Evolutionary conservation across 2,113 vertebrate species (phyloP), one percentile per base, ranked within the genome.

Genomic region (Zingel zingel): DNA sequence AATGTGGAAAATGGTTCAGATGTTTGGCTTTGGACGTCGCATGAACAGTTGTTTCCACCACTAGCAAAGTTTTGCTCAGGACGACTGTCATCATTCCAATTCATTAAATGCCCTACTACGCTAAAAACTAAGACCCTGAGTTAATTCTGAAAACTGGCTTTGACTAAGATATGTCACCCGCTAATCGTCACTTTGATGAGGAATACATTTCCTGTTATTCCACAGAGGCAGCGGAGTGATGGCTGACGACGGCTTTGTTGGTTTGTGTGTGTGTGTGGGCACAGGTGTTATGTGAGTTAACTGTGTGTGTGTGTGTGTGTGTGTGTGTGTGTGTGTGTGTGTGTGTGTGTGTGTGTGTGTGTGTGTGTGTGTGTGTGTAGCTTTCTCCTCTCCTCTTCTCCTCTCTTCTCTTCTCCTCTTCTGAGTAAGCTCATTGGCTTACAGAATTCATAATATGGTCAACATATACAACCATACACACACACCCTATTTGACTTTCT

Each of bases 341-440:
- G 6, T 62, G 51, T 0, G 67, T 74, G 7, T 72, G 53, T 66
- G 62, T 36, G 58, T 57, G 59, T 57, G 30, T 36, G 14, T 78
- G 58, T 79, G 48, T 64, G 51, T 57, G 58, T 82, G 30, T 68
- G n/a, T 56, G 66, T 43, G 10, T 43, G 10, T 43, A 43, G 10
- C 10, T 27, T 27, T 27, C 27, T 27, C 23, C n/a, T 81, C 70
- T 16, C 59, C 43, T 66, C 21, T 74, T 81, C 70, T 16, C 59
- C 43, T 66, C 21, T 74, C 47, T 33, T 58, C 30, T 62, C 23
- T 47, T 75, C 10, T 71, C 5, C 43, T 63, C 65, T 84, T 12
- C 33, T 73, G 6, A 51, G 12, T 79, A 62, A 86, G 74, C 71
- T 70, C 64, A 11, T 51, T 50, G 59, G 70, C 45, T 83, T 74